Percentiles rank a stretch among this genome's conserved stretches.
Evolutionary conservation across 35 echinoderm and acorn worm genomes (phyloP).

Genomic region (Diadema setosum): DNA sequence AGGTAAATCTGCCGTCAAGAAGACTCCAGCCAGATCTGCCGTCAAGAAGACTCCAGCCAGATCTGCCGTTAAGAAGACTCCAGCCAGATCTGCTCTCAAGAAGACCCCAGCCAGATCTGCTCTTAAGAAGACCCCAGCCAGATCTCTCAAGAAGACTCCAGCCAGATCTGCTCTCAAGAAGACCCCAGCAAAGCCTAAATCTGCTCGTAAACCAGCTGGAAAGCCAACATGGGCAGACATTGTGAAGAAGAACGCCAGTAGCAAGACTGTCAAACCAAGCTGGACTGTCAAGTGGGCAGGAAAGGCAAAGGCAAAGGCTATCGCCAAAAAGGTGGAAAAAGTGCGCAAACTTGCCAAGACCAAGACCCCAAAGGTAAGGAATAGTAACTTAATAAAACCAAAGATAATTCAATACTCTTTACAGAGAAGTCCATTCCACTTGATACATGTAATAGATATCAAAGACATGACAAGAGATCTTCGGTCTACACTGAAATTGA

Average conservation of each 20-base stretch:
- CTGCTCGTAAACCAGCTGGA: constrained; percentile 39
- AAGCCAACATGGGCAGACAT: constrained; percentile 92
- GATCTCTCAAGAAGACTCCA: constrained; percentile 52
- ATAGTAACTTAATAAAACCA: neutral
- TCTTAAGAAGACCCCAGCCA: constrained; percentile 30
- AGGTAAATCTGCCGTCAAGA: neutral
- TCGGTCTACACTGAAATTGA: no score
- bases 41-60: constrained; percentile 12
- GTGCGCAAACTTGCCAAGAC: neutral
- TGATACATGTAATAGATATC: no score
- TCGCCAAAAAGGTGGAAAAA: neutral
- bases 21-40: constrained; percentile 19
- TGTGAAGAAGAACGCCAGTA: constrained; percentile 57
- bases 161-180: constrained; percentile 8
- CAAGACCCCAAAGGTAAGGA: constrained; percentile 81
- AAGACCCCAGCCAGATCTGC: constrained; percentile 22
- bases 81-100: neutral
- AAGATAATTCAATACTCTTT: no score
- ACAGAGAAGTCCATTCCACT: no score
- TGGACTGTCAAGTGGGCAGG: constrained; percentile 19
- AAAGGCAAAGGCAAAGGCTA: constrained; percentile 40
- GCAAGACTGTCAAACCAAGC: neutral
- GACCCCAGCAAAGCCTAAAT: constrained; percentile 32
- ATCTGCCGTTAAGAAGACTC: neutral
- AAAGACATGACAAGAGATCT: no score